These are phyloP conservation scores for Scomber colias DNA, from an alignment of 2,113 vertebrate species.

Conservation along the genomic window DNA sequence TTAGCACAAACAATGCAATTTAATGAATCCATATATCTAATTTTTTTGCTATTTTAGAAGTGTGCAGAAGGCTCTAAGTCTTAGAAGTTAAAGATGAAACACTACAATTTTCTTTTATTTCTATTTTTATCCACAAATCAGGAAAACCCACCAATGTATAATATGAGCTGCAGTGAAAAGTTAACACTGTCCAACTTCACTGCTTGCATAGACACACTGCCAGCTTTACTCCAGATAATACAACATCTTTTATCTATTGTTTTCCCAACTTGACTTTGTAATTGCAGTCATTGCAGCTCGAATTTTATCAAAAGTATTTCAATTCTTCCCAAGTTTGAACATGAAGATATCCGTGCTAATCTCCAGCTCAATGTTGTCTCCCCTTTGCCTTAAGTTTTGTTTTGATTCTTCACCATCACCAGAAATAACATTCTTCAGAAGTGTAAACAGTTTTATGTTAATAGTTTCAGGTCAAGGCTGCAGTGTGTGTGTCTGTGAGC, in stretches of 20 bases:
- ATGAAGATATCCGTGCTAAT: conserved; percentile 46
- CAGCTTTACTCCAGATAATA: conserved; percentile 38
- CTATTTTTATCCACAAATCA: no score
- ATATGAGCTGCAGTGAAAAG: no score
- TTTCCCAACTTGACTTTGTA: conserved; percentile 58
- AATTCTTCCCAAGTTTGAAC: conserved; percentile 29
- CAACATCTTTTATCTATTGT: conserved; percentile 58
- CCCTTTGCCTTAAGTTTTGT: conserved; percentile 67
- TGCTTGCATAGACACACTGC: not conserved
- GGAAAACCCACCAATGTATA: not conserved
- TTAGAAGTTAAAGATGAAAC: no score
- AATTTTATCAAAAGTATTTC: conserved; percentile 55
- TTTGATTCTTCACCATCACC: conserved; percentile 69
- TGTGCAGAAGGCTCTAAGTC: no score
- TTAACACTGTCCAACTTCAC: no score
- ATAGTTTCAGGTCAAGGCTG: conserved; percentile 60
- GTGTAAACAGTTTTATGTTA: conserved; percentile 71
- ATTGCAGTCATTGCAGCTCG: conserved; percentile 35
- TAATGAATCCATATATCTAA: no score
- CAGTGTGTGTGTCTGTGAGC: conserved; percentile 52
- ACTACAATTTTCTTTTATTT: no score
- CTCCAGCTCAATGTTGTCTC: conserved; percentile 50
- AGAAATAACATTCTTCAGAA: conserved; percentile 75
- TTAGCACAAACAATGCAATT: conserved; percentile 62
- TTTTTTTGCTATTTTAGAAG: no score